Percentiles rank a stretch among this genome's conserved stretches.
These are phyloP conservation scores for Dynastes tityus DNA, from an alignment of 2,888 invertebrate species.

Conservation along the genomic window DNA sequence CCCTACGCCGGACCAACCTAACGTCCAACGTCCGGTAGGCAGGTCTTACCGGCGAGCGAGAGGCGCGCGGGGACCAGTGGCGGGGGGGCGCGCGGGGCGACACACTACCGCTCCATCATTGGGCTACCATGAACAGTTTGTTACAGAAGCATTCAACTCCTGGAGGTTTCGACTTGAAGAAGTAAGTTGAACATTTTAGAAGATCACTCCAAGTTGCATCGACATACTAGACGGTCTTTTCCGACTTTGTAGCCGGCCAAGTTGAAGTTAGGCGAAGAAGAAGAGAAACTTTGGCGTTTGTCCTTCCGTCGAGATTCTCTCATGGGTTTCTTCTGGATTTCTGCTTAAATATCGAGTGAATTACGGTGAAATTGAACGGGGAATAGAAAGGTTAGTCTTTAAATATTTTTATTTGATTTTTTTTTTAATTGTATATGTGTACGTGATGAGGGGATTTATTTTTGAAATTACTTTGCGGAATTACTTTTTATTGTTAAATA, in stretches of 20 bases:
- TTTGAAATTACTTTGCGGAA: no score
- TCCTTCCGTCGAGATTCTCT: not conserved
- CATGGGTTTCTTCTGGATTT: not conserved
- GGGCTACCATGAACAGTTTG: conserved; percentile 70
- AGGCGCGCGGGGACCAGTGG: conserved; percentile 58
- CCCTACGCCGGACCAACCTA: conserved; percentile 63
- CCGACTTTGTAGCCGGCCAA: conserved; percentile 2
- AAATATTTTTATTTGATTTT: not conserved
- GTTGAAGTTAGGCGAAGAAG: not conserved
- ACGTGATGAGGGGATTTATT: no score
- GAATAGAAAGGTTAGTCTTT: not conserved
- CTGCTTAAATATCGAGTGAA: not conserved
- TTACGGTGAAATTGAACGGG: no score
- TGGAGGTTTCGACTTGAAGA: conserved; percentile 62
- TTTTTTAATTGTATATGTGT: not conserved
- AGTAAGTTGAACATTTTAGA: conserved; percentile 53
- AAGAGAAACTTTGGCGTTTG: conserved; percentile 7
- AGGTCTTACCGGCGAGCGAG: conserved; percentile 62
- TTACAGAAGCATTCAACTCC: conserved; percentile 67
- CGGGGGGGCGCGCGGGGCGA: conserved; percentile 64
- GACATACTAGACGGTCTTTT: conserved; percentile 20
- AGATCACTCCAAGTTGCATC: conserved; percentile 46
- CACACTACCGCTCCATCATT: conserved; percentile 71
- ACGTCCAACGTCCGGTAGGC: conserved; percentile 65
- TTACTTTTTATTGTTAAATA: no score